Conservation (phyloP, 1,140 invertebrate genomes). For the Drosophila sulfurigaster region DNA sequence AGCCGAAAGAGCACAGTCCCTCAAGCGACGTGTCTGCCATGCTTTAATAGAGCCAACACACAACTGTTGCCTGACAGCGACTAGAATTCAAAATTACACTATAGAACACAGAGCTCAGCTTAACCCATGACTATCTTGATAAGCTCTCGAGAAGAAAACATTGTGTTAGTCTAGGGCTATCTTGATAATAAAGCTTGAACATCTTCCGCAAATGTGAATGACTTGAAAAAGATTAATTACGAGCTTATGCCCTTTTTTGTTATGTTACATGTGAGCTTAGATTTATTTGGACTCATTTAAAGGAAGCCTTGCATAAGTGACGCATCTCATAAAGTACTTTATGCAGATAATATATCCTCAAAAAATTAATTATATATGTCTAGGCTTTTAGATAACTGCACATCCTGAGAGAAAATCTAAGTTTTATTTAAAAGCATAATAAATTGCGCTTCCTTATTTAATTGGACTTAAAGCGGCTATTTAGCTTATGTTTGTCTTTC, state of each 20-base stretch:
- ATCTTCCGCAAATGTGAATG: background rate
- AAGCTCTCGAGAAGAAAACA: background rate
- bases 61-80: conserved; percentile 50
- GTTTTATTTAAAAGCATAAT: too few relatives aligned
- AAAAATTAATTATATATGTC: too few relatives aligned
- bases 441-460: too few relatives aligned
- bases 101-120: conserved; percentile 12
- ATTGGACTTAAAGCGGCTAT: too few relatives aligned
- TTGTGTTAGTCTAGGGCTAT: conserved; percentile 4
- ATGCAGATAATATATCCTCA: too few relatives aligned
- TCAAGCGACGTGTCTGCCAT: conserved; percentile 57
- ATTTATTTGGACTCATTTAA: background rate
- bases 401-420: too few relatives aligned
- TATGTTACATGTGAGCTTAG: background rate
- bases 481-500: too few relatives aligned
- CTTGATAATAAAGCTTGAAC: background rate
- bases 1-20: conserved; percentile 61
- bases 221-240: background rate
- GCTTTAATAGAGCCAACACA: conserved; percentile 35
- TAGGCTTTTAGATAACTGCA: too few relatives aligned
- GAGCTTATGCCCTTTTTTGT: background rate
- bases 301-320: background rate
- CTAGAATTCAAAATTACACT: conserved; percentile 75
- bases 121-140: conserved; percentile 10
- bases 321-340: background rate